A percentile compares a stretch with the other conserved stretches of the same genome.
Evolutionary conservation across 2,797 vertebrate species (phyloP).

Genomic region (Halcyon chelicuti): DNA sequence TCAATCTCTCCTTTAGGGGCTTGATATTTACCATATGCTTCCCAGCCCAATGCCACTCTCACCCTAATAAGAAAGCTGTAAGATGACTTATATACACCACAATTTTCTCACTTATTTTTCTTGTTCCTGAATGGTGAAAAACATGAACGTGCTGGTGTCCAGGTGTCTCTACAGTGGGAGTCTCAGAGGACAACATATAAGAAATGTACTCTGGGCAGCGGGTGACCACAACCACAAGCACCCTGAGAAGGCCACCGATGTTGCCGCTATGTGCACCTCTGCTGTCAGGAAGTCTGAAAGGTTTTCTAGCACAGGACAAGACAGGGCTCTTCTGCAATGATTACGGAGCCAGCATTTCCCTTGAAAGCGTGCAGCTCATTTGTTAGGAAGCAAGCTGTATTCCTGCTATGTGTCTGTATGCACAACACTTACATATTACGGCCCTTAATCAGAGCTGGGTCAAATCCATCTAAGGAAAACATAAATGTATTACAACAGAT

Average conservation of each 20-base stretch:
- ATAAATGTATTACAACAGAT: background rate
- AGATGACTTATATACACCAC: background rate
- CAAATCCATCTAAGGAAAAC: slow-evolving; percentile 19
- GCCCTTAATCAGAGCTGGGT: slow-evolving; percentile 1
- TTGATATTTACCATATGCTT: background rate
- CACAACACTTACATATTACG: background rate
- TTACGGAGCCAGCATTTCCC: accelerated
- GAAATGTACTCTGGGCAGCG: background rate
- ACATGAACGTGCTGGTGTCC: accelerated
- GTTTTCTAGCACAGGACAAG: background rate
- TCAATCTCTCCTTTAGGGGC: background rate
- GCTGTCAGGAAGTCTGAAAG: background rate
- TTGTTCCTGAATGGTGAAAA: background rate
- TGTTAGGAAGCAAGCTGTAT: background rate
- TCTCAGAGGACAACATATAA: background rate
- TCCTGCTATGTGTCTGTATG: background rate
- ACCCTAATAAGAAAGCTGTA: background rate
- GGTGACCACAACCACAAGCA: background rate
- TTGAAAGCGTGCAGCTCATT: background rate
- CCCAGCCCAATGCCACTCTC: background rate
- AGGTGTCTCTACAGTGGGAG: background rate
- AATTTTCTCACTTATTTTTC: background rate
- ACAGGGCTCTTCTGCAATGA: background rate
- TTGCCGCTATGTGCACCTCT: accelerated
- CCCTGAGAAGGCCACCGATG: accelerated